phyloP scores from a whole-genome alignment of 2,797 vertebrate species.

The Scolopax rusticola region DNA sequence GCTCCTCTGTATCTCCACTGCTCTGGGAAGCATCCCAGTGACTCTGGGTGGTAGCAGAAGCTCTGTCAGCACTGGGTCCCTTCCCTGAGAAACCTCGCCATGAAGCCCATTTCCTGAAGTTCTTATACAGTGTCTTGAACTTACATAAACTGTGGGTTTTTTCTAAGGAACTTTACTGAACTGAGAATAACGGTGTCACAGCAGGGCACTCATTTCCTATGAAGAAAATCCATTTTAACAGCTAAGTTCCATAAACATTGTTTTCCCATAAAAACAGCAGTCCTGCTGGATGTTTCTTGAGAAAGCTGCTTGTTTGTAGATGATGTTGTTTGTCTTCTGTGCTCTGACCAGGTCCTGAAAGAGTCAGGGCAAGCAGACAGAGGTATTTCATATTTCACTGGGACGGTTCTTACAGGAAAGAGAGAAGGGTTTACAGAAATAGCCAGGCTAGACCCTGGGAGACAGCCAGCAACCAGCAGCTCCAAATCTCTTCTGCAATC shows the following conservation, averaged over 20 bases:
- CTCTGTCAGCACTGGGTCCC: background rate
- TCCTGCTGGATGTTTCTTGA: background rate
- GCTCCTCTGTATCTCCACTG: background rate
- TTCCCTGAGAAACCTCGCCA: conserved; percentile 26
- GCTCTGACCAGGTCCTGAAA: background rate
- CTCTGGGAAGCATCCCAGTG: background rate
- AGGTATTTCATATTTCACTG: background rate
- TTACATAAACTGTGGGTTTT: background rate
- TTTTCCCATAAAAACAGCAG: background rate
- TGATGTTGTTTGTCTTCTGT: background rate
- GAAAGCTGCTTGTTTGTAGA: background rate
- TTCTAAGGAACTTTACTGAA: background rate
- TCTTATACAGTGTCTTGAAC: conserved; percentile 11
- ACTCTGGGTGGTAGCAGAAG: conserved; percentile 11
- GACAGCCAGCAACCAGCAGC: background rate
- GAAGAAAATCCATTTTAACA: background rate
- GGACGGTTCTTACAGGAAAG: background rate
- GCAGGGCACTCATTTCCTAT: background rate
- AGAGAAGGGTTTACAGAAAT: background rate
- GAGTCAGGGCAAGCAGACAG: background rate
- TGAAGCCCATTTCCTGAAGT: conserved; percentile 27
- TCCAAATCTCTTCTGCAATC: background rate
- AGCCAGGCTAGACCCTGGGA: background rate
- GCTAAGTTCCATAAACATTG: background rate
- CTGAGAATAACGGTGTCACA: background rate